phyloP scores from a whole-genome alignment of 1,140 invertebrate species.

The Leptestheria dahalacensis region DNA sequence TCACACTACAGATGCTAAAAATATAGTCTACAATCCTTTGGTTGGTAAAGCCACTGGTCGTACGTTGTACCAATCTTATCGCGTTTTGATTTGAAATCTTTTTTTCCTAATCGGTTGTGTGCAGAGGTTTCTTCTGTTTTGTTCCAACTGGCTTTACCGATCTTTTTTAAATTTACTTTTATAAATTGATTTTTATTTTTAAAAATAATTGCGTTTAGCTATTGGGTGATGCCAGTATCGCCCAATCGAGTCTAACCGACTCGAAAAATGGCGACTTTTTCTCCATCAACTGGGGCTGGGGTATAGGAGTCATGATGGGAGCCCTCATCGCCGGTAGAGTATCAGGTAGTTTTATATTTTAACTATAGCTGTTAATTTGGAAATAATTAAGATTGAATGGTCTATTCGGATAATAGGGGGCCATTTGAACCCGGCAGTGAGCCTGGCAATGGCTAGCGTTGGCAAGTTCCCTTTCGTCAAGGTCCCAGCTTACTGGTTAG shows the following conservation, averaged over 20 bases:
- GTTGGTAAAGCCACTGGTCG: no score
- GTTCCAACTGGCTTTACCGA: no score
- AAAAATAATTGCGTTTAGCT: slow-evolving; percentile 18
- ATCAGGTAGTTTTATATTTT: no score
- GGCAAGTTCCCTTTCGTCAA: slow-evolving; percentile 31
- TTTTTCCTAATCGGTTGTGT: no score
- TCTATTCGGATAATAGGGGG: no score
- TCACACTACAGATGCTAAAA: no score
- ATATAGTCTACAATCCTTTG: no score
- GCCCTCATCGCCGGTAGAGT: slow-evolving; percentile 27
- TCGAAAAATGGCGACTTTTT: slow-evolving; percentile 21
- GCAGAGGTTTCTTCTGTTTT: no score
- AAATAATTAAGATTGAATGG: no score
- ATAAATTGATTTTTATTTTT: neutral
- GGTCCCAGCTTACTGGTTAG: slow-evolving; percentile 33
- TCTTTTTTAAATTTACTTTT: neutral
- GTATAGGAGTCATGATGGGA: slow-evolving; percentile 30
- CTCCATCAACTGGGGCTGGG: slow-evolving; percentile 27
- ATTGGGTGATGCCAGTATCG: slow-evolving; percentile 27
- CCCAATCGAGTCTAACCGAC: slow-evolving; percentile 25
- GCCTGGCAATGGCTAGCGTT: slow-evolving; percentile 32
- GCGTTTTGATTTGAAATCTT: no score
- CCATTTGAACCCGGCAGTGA: slow-evolving; percentile 42
- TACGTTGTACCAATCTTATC: no score
- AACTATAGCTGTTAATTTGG: no score